Evolutionary conservation across 1,140 invertebrate genomes (phyloP).

Genomic region (Trachelipus rathkii): DNA sequence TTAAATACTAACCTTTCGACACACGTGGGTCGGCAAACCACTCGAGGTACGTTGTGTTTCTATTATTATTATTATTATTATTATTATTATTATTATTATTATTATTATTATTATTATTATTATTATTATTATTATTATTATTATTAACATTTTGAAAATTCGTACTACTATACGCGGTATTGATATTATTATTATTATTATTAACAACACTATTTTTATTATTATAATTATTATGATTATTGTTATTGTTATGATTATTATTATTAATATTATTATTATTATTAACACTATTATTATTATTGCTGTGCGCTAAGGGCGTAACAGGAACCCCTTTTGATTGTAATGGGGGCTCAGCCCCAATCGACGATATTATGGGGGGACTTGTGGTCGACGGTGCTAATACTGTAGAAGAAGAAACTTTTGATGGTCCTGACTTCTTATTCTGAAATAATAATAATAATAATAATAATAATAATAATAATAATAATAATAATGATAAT

Average conservation of each 20-base stretch:
- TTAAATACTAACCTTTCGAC: no score
- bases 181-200: no score
- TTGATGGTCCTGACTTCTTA: conserved; percentile 16
- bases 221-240: neutral
- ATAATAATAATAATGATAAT: no score
- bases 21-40: neutral
- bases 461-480: no score
- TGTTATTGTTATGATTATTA: neutral
- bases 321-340: neutral
- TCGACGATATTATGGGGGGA: neutral
- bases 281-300: neutral
- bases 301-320: neutral
- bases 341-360: neutral
- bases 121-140: neutral
- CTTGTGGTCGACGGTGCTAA: neutral
- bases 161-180: no score
- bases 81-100: conserved; percentile 7
- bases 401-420: neutral
- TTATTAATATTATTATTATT: neutral
- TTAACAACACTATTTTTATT: no score
- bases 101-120: neutral
- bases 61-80: neutral
- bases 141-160: neutral
- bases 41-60: neutral
- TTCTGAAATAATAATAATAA: conserved; percentile 1